Percentiles rank a stretch among this genome's conserved stretches.
Conservation (phyloP, 2,113 vertebrate genomes). For the Halcyon senegalensis region DNA sequence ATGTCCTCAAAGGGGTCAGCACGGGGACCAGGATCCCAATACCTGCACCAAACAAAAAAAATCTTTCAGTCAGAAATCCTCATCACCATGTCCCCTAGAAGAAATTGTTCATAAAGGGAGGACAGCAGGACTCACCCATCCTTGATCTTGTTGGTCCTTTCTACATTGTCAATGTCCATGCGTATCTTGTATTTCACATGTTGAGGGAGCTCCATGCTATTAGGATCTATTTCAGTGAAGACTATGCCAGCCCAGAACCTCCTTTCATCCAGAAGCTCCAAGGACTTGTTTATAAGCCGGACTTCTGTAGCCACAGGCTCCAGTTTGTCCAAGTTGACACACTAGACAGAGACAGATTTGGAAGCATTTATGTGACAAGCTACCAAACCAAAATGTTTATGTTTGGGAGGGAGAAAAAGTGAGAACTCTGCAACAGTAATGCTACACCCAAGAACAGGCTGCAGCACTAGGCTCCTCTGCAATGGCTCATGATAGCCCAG, state of each 20-base stretch:
- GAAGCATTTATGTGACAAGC: not conserved
- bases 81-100: not conserved
- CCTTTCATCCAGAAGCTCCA: constrained; percentile 89
- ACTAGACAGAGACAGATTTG: constrained; percentile 73
- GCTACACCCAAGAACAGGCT: not conserved
- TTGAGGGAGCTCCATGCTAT: constrained; percentile 80
- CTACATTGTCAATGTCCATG: constrained; percentile 99
- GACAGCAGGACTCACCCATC: constrained; percentile 82
- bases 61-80: not conserved
- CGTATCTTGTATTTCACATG: constrained; percentile 96
- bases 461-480: not conserved
- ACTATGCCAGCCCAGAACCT: constrained; percentile 97
- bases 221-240: constrained; percentile 82
- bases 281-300: constrained; percentile 86
- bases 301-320: constrained; percentile 89
- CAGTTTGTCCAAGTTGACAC: constrained; percentile 95
- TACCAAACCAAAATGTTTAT: not conserved
- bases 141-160: constrained; percentile 98
- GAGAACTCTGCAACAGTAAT: not conserved
- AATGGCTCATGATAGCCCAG: not conserved
- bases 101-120: not conserved
- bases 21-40: constrained; percentile 98
- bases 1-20: constrained; percentile 98
- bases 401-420: not conserved
- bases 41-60: constrained; percentile 75